phyloP scores from a whole-genome alignment of 2,113 vertebrate species.

The Ictalurus furcatus region DNA sequence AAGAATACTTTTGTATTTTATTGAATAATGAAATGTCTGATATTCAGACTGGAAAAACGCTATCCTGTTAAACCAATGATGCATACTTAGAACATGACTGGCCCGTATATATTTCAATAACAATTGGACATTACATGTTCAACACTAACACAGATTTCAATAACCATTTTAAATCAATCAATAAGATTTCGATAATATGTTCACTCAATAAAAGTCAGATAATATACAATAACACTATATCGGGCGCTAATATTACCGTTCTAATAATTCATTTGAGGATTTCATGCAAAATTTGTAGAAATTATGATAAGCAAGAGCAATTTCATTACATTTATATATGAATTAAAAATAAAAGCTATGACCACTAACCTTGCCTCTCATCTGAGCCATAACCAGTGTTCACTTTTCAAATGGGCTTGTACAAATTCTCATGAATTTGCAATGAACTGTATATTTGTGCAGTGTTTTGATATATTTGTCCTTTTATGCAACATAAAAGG shows the following conservation, averaged over 20 bases:
- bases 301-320: neutral
- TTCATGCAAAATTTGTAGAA: neutral
- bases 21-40: neutral
- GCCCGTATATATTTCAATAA: neutral
- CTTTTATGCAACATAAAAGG: neutral
- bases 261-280: neutral
- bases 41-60: neutral
- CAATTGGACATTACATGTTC: neutral
- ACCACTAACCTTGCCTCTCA: neutral
- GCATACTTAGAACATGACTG: neutral
- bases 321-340: neutral
- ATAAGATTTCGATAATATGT: neutral
- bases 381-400: neutral
- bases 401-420: neutral
- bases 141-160: neutral
- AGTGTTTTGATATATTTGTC: neutral
- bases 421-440: neutral
- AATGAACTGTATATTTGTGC: neutral
- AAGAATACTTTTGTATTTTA: neutral
- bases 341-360: neutral
- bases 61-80: neutral
- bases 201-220: neutral
- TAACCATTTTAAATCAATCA: neutral
- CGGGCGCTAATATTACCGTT: neutral
- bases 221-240: neutral